Conservation (phyloP, 1,140 invertebrate genomes). For the Linepithema humile region DNA sequence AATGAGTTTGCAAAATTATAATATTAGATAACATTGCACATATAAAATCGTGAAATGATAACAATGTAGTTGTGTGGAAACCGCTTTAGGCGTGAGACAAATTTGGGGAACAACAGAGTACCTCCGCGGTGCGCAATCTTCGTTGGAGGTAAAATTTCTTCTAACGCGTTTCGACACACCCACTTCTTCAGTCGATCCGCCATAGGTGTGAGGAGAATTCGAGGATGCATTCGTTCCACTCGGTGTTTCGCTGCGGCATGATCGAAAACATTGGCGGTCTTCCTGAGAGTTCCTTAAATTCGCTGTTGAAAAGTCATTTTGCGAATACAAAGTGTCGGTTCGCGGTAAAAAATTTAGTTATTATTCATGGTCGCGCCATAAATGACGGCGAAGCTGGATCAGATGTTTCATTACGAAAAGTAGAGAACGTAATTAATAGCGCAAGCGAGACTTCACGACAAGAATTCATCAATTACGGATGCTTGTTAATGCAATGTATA, state of each 20-base stretch:
- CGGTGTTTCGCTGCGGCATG: background rate
- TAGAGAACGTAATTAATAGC: background rate
- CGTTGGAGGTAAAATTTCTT: slow-evolving; percentile 12
- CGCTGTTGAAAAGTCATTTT: background rate
- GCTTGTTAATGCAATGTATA: background rate
- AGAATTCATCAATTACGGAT: background rate
- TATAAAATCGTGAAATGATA: too few species aligned
- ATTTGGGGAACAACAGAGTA: background rate
- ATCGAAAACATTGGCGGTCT: background rate
- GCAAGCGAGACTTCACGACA: background rate
- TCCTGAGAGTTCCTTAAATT: background rate
- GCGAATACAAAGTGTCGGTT: background rate
- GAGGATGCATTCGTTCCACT: slow-evolving; percentile 32
- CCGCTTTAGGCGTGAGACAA: background rate
- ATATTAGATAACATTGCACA: too few species aligned
- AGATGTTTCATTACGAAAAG: background rate
- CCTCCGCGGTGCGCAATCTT: background rate
- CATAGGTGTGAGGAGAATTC: slow-evolving; percentile 24
- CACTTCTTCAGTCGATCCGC: slow-evolving; percentile 13
- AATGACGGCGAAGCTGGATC: background rate
- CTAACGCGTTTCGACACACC: slow-evolving; percentile 24
- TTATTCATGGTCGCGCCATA: background rate
- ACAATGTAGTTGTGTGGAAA: too few species aligned
- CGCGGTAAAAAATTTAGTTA: background rate
- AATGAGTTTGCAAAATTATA: too few species aligned